Percentiles rank a stretch among this genome's conserved stretches.
Conservation (phyloP, 2,113 vertebrate genomes). For the Oreotrochilus melanogaster region DNA sequence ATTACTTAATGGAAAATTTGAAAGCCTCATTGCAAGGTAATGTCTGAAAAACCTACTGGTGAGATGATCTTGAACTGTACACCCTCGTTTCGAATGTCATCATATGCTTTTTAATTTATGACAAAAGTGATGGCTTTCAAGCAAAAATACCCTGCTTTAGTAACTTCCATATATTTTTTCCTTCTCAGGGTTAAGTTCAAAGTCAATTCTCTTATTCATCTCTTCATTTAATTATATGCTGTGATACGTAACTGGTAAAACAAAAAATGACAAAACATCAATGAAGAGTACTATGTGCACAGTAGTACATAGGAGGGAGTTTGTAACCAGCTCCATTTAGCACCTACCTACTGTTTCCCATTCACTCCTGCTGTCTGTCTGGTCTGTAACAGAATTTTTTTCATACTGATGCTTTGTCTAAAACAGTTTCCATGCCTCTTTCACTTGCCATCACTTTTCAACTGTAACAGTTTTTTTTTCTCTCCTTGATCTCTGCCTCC, state of each 20-base stretch:
- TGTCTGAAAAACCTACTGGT: not conserved
- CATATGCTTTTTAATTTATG: not conserved
- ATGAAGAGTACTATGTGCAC: not conserved
- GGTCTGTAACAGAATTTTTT: not conserved
- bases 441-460: constrained; percentile 23
- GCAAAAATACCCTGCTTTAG: not conserved
- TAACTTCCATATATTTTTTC: not conserved
- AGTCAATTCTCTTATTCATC: not conserved
- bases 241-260: not conserved
- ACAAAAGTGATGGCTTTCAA: not conserved
- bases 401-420: constrained; percentile 17
- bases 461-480: not conserved
- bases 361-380: not conserved
- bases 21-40: not conserved
- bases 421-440: constrained; percentile 36
- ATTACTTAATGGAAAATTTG: not conserved
- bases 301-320: not conserved
- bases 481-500: constrained; percentile 17
- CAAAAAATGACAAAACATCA: not conserved
- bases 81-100: not conserved
- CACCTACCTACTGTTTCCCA: constrained; percentile 28
- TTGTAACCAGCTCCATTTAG: constrained; percentile 36
- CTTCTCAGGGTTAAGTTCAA: not conserved
- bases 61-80: not conserved
- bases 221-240: not conserved